Evolutionary conservation across 2,888 invertebrate species (phyloP), one percentile per base, ranked within the genome.

Genomic region (Meiosimyza platycephala): DNA sequence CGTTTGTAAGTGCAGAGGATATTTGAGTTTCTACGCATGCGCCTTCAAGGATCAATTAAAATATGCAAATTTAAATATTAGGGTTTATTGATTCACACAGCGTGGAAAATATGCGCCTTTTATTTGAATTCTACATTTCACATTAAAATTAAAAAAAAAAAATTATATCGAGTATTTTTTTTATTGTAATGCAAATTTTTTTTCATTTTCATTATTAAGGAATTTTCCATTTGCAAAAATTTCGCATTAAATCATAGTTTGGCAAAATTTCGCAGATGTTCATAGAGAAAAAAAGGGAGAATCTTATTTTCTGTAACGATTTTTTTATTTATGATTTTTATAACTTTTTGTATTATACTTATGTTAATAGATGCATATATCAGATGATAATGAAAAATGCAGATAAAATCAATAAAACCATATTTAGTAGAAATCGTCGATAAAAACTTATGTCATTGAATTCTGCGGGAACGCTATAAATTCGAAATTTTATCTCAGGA

Each of bases 121-220:
- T 50, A 70, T 60, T 54, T 55, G 68, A 50, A 65, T 66, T 73
- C 67, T 59, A 51, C 59, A 57, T 66, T 73, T 73, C 40, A 65
- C 72, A 54, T 18, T 52, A 52, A 73, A 63, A 40, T 18, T 52
- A 59, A 55, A 59, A 71, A 60, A 59, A 47, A 15, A 50, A 74
- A 74, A 65, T 28, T 28, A 28, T 28, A 28, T 33, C 50, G 11
- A 47, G 59, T 69, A 80, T 81, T 81, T 78, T 64, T 62, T 80
- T 79, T 74, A 82, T 84, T 85, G 83, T 85, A 80, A 85, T 84
- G 82, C 75, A 83, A 83, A 83, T 83, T 85, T 82, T 78, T 79
- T 82, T 80, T 72, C 74, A 65, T 76, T 79, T 78, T 77, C 77
- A 76, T 79, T 80, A 80, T 79, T 76, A 77, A 22, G 73, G 75